Base-by-base conservation (phyloP, 2,797 vertebrate species). In the Molothrus aeneus region DNA sequence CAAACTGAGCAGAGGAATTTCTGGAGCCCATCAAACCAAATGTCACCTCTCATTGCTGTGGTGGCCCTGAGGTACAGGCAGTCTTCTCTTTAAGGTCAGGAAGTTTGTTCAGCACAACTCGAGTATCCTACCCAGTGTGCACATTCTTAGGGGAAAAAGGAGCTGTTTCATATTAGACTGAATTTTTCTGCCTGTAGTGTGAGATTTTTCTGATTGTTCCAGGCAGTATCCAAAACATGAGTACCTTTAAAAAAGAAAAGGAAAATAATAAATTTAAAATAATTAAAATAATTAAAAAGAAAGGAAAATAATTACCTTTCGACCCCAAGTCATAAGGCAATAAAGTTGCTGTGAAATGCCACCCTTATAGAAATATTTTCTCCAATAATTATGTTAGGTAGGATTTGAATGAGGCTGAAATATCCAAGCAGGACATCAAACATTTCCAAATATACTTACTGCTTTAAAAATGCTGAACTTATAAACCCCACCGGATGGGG, bases 401-500 rank as follows among this genome's bases (percentile, higher is more conserved):
- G 15, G 15, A 91, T 92, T 90, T 87, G 69, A 93, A 86, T 47
- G 51, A 86, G 50, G 51, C 43, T 71, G 43, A 91, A 95, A 81
- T 5, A 84, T 45, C 24, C 43, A 40, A 88, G 26, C 10, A 72
- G 61, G 86, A 83, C 84, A 93, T 61, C 9, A 87, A 81, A 40
- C 16, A n/a, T 63, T 66, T 93, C 66, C 66, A 38, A 72, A 88
- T 18, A 7, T 28, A 51, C 89, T 94, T 74, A 59, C 48, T 53
- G 19, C 65, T 92, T 56, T 77, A 53, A 95, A 95, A 72, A 81
- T 84, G 69, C 36, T 84, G 79, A 88, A 81, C 64, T 18, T 31
- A 18, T 53, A 53, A 53, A 53, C 29, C 29, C 19, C 11, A 14
- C 57, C 82, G 40, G 18, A 47, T 50, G 13, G 24, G 6, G 25